Evolutionary conservation across 2,113 vertebrate species (phyloP).

Genomic region (Nycticryphes semicollaris): DNA sequence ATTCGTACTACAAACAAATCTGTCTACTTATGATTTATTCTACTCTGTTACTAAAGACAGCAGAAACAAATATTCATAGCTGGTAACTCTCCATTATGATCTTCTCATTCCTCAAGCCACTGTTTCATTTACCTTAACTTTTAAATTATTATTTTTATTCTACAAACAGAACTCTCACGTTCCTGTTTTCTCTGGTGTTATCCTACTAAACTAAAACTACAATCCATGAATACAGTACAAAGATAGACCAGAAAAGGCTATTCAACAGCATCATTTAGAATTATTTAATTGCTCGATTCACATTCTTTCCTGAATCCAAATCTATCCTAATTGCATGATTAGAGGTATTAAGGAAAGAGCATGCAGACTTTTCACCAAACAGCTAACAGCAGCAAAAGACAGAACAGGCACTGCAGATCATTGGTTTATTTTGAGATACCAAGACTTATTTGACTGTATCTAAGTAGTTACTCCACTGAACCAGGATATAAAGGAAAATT

Average conservation of each 20-base stretch:
- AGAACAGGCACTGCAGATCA: not conserved
- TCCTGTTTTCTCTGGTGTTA: not conserved
- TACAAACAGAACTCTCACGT: not conserved
- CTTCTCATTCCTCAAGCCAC: not conserved
- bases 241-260: not conserved
- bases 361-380: not conserved
- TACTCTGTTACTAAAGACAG: not conserved
- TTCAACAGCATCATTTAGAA: not conserved
- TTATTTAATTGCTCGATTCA: not conserved
- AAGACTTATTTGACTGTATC: not conserved
- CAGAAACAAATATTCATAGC: not conserved
- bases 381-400: not conserved
- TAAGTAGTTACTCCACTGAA: not conserved
- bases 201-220: not conserved
- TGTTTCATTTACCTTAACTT: not conserved
- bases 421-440: not conserved
- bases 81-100: not conserved
- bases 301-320: not conserved
- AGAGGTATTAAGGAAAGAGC: not conserved
- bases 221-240: not conserved
- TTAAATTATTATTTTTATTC: not conserved
- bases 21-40: not conserved
- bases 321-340: not conserved
- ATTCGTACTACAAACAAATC: not conserved
- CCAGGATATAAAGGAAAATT: not conserved